Conservation (phyloP, 2,888 invertebrate species). For the Acholoe squamosa region DNA sequence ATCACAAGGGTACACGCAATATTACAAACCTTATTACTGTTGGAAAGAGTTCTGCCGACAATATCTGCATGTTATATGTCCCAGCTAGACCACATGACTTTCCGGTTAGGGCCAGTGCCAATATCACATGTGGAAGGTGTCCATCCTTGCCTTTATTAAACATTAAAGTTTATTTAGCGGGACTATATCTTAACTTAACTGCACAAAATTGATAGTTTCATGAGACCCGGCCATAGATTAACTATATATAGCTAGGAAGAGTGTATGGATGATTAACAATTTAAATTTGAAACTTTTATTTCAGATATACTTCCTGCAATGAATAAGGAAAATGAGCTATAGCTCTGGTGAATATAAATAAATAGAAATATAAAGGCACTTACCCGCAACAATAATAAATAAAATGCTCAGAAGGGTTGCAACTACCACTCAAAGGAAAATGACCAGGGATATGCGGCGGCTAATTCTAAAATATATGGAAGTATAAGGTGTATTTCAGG, state of each 20-base stretch:
- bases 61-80: constrained; percentile 63
- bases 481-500: too few relatives aligned
- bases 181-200: too few relatives aligned
- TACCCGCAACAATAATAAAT: background rate
- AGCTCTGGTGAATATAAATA: too few relatives aligned
- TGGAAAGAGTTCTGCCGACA: constrained; percentile 65
- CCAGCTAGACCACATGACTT: constrained; percentile 58
- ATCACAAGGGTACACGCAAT: too few relatives aligned
- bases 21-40: constrained; percentile 65
- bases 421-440: background rate
- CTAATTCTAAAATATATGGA: too few relatives aligned
- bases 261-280: too few relatives aligned
- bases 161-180: too few relatives aligned
- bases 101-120: constrained; percentile 60
- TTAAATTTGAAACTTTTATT: too few relatives aligned
- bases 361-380: background rate
- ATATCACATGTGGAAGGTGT: background rate
- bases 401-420: background rate
- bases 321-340: background rate
- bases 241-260: too few relatives aligned
- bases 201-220: too few relatives aligned
- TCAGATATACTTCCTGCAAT: too few relatives aligned
- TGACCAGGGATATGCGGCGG: background rate
- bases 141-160: background rate
- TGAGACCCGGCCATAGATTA: too few relatives aligned